Percentiles rank a stretch among this genome's conserved stretches.
Evolutionary conservation across 2,113 vertebrate species (phyloP).

Genomic region (Pollachius pollachius): DNA sequence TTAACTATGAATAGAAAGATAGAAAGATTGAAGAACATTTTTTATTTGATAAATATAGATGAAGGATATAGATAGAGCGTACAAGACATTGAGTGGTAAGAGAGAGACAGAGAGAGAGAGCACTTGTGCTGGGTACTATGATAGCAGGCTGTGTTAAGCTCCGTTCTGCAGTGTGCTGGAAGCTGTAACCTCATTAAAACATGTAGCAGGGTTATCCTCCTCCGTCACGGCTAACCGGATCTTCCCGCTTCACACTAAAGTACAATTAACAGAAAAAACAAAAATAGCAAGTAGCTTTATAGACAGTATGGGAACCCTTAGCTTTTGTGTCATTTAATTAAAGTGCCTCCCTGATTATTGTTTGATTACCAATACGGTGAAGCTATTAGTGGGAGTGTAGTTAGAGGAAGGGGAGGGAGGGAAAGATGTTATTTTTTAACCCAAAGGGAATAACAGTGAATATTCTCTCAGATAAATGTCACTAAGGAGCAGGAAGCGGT

Average conservation of each 20-base stretch:
- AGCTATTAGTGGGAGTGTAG: slow-evolving; percentile 1
- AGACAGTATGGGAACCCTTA: slow-evolving; percentile 35
- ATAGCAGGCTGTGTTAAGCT: not conserved
- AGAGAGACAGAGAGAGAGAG: not conserved
- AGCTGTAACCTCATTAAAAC: slow-evolving; percentile 41
- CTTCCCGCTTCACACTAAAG: slow-evolving; percentile 64
- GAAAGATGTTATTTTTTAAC: too few species aligned
- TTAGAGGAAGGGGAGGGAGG: slow-evolving; percentile 2
- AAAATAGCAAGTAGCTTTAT: slow-evolving; percentile 60
- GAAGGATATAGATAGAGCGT: not conserved
- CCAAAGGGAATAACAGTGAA: too few species aligned
- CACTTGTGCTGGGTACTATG: not conserved
- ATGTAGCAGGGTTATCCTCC: slow-evolving; percentile 43
- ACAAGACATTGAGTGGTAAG: too few species aligned
- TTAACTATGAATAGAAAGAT: too few species aligned
- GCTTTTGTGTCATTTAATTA: slow-evolving; percentile 35
- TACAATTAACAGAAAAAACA: slow-evolving; percentile 62
- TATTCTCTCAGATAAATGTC: too few species aligned
- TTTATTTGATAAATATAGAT: not conserved
- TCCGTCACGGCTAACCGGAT: slow-evolving; percentile 66
- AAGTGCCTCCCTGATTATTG: slow-evolving; percentile 37
- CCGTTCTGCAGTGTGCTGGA: not conserved
- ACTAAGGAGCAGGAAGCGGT: too few species aligned
- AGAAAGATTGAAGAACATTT: not conserved
- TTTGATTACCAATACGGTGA: slow-evolving; percentile 31